Evolutionary conservation across 2,113 vertebrate genomes (phyloP), one percentile per base, ranked within the genome.

Genomic region (Ctenomys sociabilis): DNA sequence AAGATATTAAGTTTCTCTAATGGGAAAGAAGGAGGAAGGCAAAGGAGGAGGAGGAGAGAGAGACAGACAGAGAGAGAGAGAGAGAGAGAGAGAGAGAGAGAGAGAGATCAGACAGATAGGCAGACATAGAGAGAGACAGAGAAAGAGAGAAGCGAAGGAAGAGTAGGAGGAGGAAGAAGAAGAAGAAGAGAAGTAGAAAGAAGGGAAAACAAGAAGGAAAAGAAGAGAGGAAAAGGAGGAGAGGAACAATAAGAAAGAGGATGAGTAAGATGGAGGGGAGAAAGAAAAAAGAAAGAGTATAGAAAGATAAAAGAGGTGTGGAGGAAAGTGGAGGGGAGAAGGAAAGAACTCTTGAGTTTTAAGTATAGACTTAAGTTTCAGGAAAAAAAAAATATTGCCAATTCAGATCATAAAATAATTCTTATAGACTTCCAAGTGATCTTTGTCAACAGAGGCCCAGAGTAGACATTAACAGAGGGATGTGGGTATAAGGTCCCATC

Each of bases 341-440:
- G 11, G 3, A 22, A 37, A 35, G 12, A 49, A 12, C 2, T 3
- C 0, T 1, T 1, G 17, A 81, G 32, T 4, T 0, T 54, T 80
- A 95, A 45, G 68, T 77, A 10, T 64, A 75, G 35, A 80, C 59
- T 78, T 72, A 57, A 95, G 35, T 90, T 70, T 73, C 35, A 82
- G 85, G 88, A 45, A 30, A 94, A 94, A 90, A 45, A 30, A 94
- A 94, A 78, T 16, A 61, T 77, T 37, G 77, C 37, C 37, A 77
- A 14, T 28, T 52, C 22, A 24, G 24, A 21, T 80, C 83, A 86
- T 92, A 92, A 96, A 93, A n/a, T 43, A 61, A 92, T 88, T 93
- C 85, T 78, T 26, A 54, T 24, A 75, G 32, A 61, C n/a, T 73
- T 93, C n/a, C 87, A 90, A 83, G 63, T 7, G 52, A 35, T 59